A percentile compares a stretch with the other conserved stretches of the same genome.
phyloP scores from a whole-genome alignment of 2,797 vertebrate genomes.

The Sternotherus odoratus region DNA sequence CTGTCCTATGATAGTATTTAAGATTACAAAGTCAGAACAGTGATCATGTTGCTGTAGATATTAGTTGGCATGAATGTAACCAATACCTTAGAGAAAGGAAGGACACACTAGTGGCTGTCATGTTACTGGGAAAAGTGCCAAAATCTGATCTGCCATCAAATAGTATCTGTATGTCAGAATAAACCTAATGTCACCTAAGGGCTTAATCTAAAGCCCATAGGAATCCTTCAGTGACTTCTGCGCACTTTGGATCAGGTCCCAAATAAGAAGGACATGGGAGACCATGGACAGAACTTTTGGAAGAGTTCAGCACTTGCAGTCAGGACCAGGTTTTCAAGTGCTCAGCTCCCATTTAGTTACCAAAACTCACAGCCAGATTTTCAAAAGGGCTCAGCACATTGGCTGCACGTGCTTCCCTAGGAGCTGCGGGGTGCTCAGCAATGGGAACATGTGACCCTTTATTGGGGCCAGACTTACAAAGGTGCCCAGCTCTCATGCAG shows the following conservation, averaged over 20 bases:
- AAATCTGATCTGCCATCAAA: background rate
- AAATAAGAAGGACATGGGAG: background rate
- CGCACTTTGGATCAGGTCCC: background rate
- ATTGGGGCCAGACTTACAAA: background rate
- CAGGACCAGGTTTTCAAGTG: background rate
- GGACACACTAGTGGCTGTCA: background rate
- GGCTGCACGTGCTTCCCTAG: background rate
- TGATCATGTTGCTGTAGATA: background rate
- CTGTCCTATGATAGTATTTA: background rate
- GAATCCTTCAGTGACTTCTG: background rate
- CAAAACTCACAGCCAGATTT: background rate
- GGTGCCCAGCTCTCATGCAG: background rate
- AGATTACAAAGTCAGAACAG: background rate
- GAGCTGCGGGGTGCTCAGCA: background rate
- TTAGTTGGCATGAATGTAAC: background rate
- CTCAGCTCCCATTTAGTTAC: background rate
- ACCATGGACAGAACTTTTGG: background rate
- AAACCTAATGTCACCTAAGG: background rate
- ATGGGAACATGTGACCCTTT: background rate
- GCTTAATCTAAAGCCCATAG: background rate
- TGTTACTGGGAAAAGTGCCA: background rate
- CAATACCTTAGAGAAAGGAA: constrained; percentile 6
- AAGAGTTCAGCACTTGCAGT: background rate
- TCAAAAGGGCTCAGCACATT: background rate
- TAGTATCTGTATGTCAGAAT: background rate